Base-by-base conservation (phyloP, 2,113 vertebrate species). In the Atlantisia rogersi region DNA sequence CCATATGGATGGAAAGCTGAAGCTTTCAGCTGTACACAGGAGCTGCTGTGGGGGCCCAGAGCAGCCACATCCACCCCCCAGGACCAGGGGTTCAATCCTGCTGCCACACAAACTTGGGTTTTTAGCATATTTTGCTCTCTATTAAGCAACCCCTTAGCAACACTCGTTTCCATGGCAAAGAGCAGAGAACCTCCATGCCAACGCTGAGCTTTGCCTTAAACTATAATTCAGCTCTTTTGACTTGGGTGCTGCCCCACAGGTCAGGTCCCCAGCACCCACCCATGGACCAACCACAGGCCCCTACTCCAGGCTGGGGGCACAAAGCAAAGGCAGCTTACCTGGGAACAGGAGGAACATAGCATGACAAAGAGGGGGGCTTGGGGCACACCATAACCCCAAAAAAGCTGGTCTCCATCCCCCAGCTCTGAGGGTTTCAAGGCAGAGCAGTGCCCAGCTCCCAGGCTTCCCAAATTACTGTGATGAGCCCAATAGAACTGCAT, bases 151-250 rank as follows among this genome's bases (percentile, higher is more conserved):
- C 90, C 94, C 89, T 78, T 79, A 77, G 95, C 86, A 90, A 84
- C 60, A 16, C 82, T 4, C 7, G 94, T 96, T 94, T 94, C 95
- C 95, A 90, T 95, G 94, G 94, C 60, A 35, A 92, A 85, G 94
- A 70, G 75, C 80, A 17, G n/a, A 70, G 48, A 73, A 81, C 65
- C 52, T 76, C 64, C 63, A 4, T 2, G 71, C 55, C 15, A 68
- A 62, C 18, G 58, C 53, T 4, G 44, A 90, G 86, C 60, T 81
- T 77, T 15, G 59, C 74, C 56, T 42, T 19, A 11, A 46, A 12
- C 37, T 32, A 11, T 12, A 6, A 48, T 39, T 40, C 82, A 15
- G 56, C 68, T 70, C 39, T 0, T 58, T 42, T 42, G 2, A 15
- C 17, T 25, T 7, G 19, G 73, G 52, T 28, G 11, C 90, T 65